Evolutionary conservation across 2,113 vertebrate genomes (phyloP), one percentile per base, ranked within the genome.

Genomic region (Choloepus hoffmanni): DNA sequence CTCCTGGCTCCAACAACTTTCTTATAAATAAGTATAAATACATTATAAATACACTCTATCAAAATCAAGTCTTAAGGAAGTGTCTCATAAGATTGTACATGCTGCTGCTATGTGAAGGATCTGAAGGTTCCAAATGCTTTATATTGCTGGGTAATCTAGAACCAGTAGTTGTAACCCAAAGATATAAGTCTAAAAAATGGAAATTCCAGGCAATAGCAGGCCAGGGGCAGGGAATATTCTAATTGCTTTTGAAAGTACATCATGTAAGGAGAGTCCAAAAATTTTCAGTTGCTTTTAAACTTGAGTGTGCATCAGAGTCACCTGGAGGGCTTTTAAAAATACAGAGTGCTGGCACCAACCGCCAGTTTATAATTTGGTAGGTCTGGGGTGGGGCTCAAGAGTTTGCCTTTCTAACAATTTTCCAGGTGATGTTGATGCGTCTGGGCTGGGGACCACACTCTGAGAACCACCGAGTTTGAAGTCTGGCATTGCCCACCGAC

Each of bases 231-330:
- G 30, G 45, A 70, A 87, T 90, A 76, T 92, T 95, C 16, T 89
- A 77, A 72, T 26, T 85, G 43, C 76, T 92, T 72, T 62, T 70
- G 90, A 96, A 62, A 90, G 83, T 67, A 40, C 48, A 65, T 33
- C 90, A 48, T 73, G 19, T 45, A 77, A 92, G 36, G 19, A 68
- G 14, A 89, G n/a, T 5, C 33, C 30, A 45, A 50, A 70, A 70
- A 72, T 53, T 21, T 11, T 79, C 19, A 79, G 84, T 36, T 21
- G 23, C 73, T 89, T 40, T 68, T 50, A 72, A 58, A 70, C 30
- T 23, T 48, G 7, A 89, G 7, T 15, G 10, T 70, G 16, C 48
- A 62, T n/a, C 15, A 62, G 21, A 48, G 58, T 87, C 21, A 23
- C 55, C 65, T 58, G 89, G n/a, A 95, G 87, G 45, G 18, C 43